Conservation (phyloP, 2,888 invertebrate species). For the Ormyrus pomaceus region DNA sequence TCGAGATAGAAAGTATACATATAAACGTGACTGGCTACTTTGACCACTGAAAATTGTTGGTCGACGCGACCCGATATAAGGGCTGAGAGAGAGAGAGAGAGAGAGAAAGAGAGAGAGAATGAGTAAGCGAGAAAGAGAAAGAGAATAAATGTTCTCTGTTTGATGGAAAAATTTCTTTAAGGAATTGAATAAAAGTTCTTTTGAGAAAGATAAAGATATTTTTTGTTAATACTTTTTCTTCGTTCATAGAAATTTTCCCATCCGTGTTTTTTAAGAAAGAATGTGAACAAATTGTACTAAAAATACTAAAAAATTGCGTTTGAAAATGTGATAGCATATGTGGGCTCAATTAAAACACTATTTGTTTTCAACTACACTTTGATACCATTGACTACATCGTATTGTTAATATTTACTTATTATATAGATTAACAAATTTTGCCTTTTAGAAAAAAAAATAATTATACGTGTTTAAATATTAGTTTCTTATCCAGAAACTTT, state of each 20-base stretch:
- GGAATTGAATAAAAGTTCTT: constrained; percentile 54
- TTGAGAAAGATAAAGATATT: constrained; percentile 32
- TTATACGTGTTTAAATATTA: constrained; percentile 50
- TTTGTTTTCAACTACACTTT: constrained; percentile 53
- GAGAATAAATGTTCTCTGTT: constrained; percentile 24
- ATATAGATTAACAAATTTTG: constrained; percentile 54
- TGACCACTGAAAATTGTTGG: constrained; percentile 46
- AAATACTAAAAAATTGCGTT: constrained; percentile 53
- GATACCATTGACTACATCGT: constrained; percentile 57
- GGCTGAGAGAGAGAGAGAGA: constrained; percentile 31
- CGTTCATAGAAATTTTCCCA: constrained; percentile 49
- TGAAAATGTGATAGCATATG: constrained; percentile 55
- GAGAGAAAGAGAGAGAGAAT: not conserved
- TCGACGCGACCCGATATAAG: constrained; percentile 38
- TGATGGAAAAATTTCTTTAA: constrained; percentile 56
- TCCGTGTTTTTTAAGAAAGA: constrained; percentile 19
- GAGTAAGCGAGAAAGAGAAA: not conserved
- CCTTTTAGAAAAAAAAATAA: constrained; percentile 52
- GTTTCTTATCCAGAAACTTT: constrained; percentile 45
- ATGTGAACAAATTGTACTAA: constrained; percentile 51
- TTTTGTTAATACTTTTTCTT: constrained; percentile 30
- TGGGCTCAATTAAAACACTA: constrained; percentile 51
- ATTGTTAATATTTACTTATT: constrained; percentile 57
- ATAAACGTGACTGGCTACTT: constrained; percentile 51
- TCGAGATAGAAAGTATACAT: constrained; percentile 54